phyloP scores from a whole-genome alignment of 2,797 vertebrate genomes.

The Bovichtus variegatus region DNA sequence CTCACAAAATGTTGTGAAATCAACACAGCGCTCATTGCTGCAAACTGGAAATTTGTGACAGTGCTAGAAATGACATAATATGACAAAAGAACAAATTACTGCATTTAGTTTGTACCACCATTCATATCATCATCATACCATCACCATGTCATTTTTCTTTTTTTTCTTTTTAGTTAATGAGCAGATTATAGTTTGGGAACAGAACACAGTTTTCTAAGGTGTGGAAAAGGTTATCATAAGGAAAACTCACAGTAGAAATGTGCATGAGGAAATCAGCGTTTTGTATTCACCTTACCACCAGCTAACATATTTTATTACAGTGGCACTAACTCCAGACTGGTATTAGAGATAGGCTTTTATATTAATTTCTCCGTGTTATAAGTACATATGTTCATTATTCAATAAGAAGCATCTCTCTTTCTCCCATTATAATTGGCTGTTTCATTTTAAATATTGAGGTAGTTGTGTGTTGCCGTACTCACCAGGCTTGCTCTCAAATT shows the following conservation, averaged over 20 bases:
- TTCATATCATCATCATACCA: too few relatives aligned
- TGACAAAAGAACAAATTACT: background rate
- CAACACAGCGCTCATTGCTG: background rate
- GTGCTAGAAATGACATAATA: background rate
- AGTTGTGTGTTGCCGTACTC: too few relatives aligned
- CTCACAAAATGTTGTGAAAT: constrained; percentile 3
- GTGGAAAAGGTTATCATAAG: background rate
- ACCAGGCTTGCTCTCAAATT: background rate
- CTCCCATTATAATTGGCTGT: too few relatives aligned
- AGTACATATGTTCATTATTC: background rate
- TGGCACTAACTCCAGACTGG: too few relatives aligned
- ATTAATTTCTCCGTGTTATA: background rate
- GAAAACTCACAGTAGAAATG: background rate
- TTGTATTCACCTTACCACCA: background rate
- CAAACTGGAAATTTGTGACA: background rate
- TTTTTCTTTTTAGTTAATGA: too few relatives aligned
- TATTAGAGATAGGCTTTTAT: background rate
- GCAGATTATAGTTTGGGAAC: background rate
- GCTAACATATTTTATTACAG: background rate
- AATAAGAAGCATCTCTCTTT: background rate
- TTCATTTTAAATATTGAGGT: too few relatives aligned
- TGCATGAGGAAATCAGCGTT: too few relatives aligned
- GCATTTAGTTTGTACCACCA: background rate
- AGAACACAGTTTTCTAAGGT: constrained; percentile 7
- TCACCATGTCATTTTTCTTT: too few relatives aligned